phyloP scores from a whole-genome alignment of 1,140 invertebrate species.

The Platyura marginata region DNA sequence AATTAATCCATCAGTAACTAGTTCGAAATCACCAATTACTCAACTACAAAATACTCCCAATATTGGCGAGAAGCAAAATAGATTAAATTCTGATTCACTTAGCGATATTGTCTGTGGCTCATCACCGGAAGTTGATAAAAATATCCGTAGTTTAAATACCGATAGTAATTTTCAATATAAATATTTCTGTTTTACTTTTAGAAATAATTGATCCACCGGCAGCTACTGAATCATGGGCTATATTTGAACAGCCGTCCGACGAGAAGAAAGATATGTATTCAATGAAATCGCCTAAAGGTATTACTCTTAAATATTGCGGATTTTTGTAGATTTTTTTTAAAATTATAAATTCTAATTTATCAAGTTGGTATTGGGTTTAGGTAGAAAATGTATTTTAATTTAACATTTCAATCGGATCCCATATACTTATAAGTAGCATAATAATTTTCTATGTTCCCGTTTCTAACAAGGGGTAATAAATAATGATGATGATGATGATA shows the following conservation, averaged over 20 bases:
- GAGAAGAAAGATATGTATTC: not conserved
- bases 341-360: not conserved
- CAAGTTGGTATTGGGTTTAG: not conserved
- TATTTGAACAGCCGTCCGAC: conserved; percentile 10
- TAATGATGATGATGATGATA: too few relatives aligned
- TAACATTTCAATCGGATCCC: too few relatives aligned
- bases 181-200: conserved; percentile 11
- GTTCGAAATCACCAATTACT: conserved; percentile 20
- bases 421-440: too few relatives aligned
- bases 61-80: too few relatives aligned
- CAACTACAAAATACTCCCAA: too few relatives aligned
- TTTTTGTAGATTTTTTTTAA: not conserved
- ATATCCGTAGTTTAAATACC: too few relatives aligned
- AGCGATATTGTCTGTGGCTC: conserved; percentile 37
- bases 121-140: conserved; percentile 30
- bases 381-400: too few relatives aligned
- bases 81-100: conserved; percentile 33
- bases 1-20: conserved; percentile 3
- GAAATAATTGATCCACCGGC: not conserved
- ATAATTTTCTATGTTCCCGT: too few relatives aligned
- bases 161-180: too few relatives aligned
- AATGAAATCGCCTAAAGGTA: conserved; percentile 1
- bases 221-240: conserved; percentile 18
- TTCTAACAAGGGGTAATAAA: too few relatives aligned
- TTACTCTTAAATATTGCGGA: too few relatives aligned